Evolutionary conservation across 2,113 vertebrate genomes (phyloP), one percentile per base, ranked within the genome.

Genomic region (Actenoides lindsayi): DNA sequence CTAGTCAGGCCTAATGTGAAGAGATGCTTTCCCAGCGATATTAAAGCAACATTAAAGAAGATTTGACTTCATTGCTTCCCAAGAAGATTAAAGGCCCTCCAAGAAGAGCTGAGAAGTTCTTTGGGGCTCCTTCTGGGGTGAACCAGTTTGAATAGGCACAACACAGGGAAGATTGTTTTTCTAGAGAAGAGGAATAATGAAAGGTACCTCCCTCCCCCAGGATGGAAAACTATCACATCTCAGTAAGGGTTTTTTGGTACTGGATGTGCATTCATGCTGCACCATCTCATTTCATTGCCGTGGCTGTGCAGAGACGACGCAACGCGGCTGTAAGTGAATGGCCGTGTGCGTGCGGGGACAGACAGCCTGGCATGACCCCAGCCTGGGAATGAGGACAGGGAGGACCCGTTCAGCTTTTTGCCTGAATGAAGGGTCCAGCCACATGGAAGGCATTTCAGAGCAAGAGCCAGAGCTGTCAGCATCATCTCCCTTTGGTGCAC

Each of bases 81-180:
- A 93, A 97, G 74, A 87, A 97, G 91, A 97, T 96, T 96, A 96
- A 97, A 84, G 94, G 94, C 87, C 53, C 67, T 95, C 89, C 94
- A 94, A 53, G 48, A 95, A 97, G 76, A 87, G 74, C 50, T 42
- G 54, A 82, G 93, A 93, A 79, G 74, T 86, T 77, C 70, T 90
- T 53, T 67, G 80, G 87, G 63, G 93, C 92, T 91, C 92, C 42
- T 67, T 95, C 28, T 78, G 60, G 90, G 69, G 57, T 50, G 91
- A 94, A 91, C 67, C 53, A 87, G 37, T 89, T 65, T 73, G 60
- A 91, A 92, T 5, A 56, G 33, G 69, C 19, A 70, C 11, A 83
- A 78, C 18, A 44, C 3, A 7, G 54, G 31, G 62, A 73, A 31
- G 77, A 94, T 5, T 64, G 39, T 23, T 93, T 94, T 91, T 92